These are phyloP conservation scores for Fulica atra DNA, from an alignment of 2,113 vertebrate species.

Conservation along the genomic window DNA sequence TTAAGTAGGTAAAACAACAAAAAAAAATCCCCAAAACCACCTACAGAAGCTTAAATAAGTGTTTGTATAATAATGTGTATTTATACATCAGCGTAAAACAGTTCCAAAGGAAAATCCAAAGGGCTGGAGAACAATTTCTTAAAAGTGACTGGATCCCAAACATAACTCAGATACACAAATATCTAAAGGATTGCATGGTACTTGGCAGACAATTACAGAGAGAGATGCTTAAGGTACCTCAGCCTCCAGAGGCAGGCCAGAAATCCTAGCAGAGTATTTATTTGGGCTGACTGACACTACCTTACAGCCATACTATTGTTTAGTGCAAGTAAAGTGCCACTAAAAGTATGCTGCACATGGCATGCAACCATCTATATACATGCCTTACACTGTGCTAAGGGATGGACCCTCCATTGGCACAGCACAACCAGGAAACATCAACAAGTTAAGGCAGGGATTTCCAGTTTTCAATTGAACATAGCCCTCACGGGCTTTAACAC, in stretches of 20 bases:
- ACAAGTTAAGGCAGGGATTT: not conserved
- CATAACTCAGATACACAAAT: not conserved
- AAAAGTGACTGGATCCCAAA: not conserved
- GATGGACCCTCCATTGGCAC: not conserved
- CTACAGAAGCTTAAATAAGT: not conserved
- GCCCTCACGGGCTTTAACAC: not conserved
- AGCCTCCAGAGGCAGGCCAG: not conserved
- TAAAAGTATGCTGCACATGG: not conserved
- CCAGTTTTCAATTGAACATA: not conserved
- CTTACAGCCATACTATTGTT: not conserved
- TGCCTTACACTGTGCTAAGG: not conserved
- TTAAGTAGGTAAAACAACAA: not conserved
- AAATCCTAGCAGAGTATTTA: not conserved
- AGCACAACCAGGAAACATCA: not conserved
- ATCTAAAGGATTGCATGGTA: not conserved
- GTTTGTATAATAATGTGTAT: not conserved
- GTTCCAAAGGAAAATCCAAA: not conserved
- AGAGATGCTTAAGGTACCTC: not conserved
- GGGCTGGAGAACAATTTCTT: not conserved
- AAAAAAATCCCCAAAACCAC: not conserved
- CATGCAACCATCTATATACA: not conserved
- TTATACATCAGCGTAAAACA: not conserved
- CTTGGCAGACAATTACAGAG: not conserved
- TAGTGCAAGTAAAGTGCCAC: not conserved
- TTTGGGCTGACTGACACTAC: not conserved